These are phyloP conservation scores for Andrena praecox DNA, from an alignment of 2,888 invertebrate genomes.

Conservation along the genomic window DNA sequence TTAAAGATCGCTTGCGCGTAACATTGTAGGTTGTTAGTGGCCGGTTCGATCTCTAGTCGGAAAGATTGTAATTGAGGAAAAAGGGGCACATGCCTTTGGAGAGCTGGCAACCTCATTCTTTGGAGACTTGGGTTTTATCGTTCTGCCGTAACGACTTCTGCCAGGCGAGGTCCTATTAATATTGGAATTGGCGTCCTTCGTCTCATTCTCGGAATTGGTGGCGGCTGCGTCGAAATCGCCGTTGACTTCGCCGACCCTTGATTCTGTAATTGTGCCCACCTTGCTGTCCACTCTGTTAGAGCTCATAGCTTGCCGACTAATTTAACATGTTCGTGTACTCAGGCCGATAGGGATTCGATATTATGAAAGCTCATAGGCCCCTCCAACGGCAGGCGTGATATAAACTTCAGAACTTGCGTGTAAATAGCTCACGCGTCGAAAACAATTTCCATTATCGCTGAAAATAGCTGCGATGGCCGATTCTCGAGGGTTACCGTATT, in stretches of 20 bases:
- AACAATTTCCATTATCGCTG: slow-evolving; percentile 71
- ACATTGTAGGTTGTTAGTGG: slow-evolving; percentile 6
- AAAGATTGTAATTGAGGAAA: slow-evolving; percentile 27
- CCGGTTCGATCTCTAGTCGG: slow-evolving; percentile 1
- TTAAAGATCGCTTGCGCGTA: slow-evolving; percentile 7
- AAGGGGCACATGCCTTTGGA: slow-evolving; percentile 71
- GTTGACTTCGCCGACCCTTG: slow-evolving; percentile 30
- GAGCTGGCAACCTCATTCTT: slow-evolving; percentile 57
- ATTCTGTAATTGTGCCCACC: slow-evolving; percentile 50
- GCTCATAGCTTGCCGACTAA: slow-evolving; percentile 63
- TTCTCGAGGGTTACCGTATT: slow-evolving; percentile 69
- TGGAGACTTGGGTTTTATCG: slow-evolving; percentile 85
- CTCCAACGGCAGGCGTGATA: slow-evolving; percentile 17
- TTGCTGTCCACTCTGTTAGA: slow-evolving; percentile 51
- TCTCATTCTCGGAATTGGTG: slow-evolving; percentile 38
- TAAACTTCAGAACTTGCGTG: slow-evolving; percentile 11
- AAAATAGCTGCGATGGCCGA: slow-evolving; percentile 68
- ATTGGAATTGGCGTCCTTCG: slow-evolving; percentile 28
- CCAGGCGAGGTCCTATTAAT: slow-evolving; percentile 44
- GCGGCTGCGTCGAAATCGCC: slow-evolving; percentile 12
- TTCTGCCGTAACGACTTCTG: slow-evolving; percentile 88
- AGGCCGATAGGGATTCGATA: neutral
- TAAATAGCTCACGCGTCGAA: slow-evolving; percentile 49
- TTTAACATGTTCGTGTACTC: slow-evolving; percentile 48
- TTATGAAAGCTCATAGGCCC: slow-evolving; percentile 33